Conservation (phyloP, 2,797 vertebrate genomes). For the Nannoperca obscura region DNA sequence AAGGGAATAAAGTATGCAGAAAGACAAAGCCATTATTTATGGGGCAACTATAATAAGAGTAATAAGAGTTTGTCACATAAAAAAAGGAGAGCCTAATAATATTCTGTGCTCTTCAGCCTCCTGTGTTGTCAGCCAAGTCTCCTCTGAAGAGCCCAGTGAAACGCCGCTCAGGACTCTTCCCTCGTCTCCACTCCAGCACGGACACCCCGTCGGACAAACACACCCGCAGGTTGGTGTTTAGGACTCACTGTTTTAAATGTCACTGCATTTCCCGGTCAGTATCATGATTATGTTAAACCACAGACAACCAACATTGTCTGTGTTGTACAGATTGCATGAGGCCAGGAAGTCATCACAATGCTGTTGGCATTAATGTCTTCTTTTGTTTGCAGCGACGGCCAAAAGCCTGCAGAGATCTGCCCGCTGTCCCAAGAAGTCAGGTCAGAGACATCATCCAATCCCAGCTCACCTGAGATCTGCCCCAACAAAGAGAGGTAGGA, state of each 20-base stretch:
- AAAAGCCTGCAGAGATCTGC: slow-evolving; percentile 88
- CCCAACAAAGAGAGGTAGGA: slow-evolving; percentile 95
- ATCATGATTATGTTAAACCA: too few species aligned
- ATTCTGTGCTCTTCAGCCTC: slow-evolving; percentile 85
- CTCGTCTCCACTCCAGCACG: slow-evolving; percentile 92
- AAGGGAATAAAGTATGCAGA: not conserved
- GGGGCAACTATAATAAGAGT: too few species aligned
- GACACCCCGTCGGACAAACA: slow-evolving; percentile 90
- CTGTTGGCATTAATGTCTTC: not conserved
- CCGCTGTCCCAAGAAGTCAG: slow-evolving; percentile 91
- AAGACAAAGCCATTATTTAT: not conserved
- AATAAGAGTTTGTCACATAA: not conserved
- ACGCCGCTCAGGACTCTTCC: slow-evolving; percentile 94
- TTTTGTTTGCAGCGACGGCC: slow-evolving; percentile 83
- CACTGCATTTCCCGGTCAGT: not conserved
- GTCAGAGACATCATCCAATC: slow-evolving; percentile 95
- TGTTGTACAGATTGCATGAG: not conserved
- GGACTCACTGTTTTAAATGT: not conserved
- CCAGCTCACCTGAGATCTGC: slow-evolving; percentile 97
- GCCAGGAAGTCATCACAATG: not conserved
- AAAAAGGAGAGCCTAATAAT: not conserved
- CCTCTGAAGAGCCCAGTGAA: slow-evolving; percentile 96
- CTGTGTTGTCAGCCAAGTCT: slow-evolving; percentile 88
- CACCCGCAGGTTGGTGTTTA: slow-evolving; percentile 84
- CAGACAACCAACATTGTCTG: not conserved